Percentiles rank a stretch among this genome's conserved stretches.
Evolutionary conservation across 2,113 vertebrate genomes (phyloP).

Genomic region (Ranitomeya variabilis): DNA sequence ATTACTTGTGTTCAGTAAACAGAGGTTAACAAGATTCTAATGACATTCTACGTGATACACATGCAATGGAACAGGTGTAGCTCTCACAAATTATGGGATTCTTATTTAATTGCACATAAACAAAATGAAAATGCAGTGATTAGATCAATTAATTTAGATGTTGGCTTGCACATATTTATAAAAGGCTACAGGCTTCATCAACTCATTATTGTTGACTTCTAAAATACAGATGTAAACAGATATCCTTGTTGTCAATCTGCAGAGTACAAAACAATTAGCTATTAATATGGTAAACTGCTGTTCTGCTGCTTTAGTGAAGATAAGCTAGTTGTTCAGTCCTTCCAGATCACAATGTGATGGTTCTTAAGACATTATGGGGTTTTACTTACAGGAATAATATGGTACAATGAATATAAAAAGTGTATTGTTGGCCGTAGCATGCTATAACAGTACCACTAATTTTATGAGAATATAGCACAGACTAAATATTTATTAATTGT

Average conservation of each 20-base stretch:
- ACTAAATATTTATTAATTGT: background rate
- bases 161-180: conserved; percentile 52
- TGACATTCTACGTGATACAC: conserved; percentile 49
- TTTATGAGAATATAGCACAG: background rate
- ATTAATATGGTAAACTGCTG: conserved; percentile 7
- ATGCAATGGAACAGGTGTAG: conserved; percentile 47
- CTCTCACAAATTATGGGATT: conserved; percentile 42
- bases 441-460: background rate
- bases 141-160: conserved; percentile 53
- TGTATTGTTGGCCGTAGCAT: background rate
- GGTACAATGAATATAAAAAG: background rate
- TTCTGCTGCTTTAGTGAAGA: background rate
- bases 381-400: background rate
- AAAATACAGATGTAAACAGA: conserved; percentile 41
- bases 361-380: background rate
- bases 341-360: background rate
- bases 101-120: conserved; percentile 51
- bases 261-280: conserved; percentile 8
- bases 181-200: conserved; percentile 25
- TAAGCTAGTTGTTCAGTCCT: background rate
- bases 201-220: conserved; percentile 23
- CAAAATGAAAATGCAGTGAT: conserved; percentile 44
- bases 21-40: conserved; percentile 48
- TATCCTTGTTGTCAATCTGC: background rate
- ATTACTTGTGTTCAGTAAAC: conserved; percentile 50